Conservation (phyloP, 1,140 invertebrate genomes). For the Oncopodura yosiiana region DNA sequence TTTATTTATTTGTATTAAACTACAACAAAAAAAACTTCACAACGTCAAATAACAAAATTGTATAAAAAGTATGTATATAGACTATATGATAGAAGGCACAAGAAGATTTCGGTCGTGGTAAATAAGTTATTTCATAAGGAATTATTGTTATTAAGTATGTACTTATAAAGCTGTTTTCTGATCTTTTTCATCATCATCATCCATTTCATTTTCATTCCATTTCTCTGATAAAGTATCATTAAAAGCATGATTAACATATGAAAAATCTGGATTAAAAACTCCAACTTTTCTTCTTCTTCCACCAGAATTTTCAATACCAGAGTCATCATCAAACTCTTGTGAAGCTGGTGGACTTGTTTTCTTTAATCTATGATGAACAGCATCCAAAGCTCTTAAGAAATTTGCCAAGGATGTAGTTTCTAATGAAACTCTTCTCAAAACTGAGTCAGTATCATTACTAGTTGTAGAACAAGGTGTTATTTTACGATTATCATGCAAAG, state of each 20-base stretch:
- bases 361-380: constrained; percentile 22
- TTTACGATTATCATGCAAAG: too few relatives aligned
- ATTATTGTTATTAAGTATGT: too few relatives aligned
- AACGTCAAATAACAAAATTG: too few relatives aligned
- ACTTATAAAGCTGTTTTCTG: too few relatives aligned
- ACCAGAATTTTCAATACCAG: not conserved
- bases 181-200: too few relatives aligned
- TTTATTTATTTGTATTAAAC: too few relatives aligned
- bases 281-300: constrained; percentile 28
- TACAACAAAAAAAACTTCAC: too few relatives aligned
- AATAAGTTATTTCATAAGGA: too few relatives aligned
- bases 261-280: constrained; percentile 29
- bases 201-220: too few relatives aligned
- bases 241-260: constrained; percentile 28
- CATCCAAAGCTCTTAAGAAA: constrained; percentile 24
- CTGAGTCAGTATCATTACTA: not conserved
- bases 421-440: not conserved
- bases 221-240: not conserved
- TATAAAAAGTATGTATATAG: too few relatives aligned
- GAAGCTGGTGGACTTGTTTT: not conserved
- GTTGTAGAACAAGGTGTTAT: not conserved
- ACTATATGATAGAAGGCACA: too few relatives aligned
- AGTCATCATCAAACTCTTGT: not conserved
- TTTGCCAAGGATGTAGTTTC: constrained; percentile 16
- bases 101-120: too few relatives aligned